Base-by-base conservation (phyloP, 2,888 invertebrate species). In the Venusia cambrica region DNA sequence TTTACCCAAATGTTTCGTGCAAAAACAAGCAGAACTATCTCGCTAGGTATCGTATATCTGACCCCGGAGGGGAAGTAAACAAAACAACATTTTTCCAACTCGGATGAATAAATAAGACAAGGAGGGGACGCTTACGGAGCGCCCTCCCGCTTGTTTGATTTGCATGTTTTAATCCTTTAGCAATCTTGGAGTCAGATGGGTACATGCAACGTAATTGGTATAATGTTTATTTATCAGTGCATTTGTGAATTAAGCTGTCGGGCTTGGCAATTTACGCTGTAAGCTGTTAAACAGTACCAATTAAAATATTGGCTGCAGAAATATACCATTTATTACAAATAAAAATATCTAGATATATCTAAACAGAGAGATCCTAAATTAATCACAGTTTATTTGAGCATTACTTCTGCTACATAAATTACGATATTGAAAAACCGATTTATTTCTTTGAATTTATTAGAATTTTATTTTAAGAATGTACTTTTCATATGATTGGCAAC, bases 91-190 rank as follows among this genome's bases (percentile, higher is more conserved):
- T 80, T 77, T 79, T 78, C 74, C 71, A 65, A 73, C 64, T 69
- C 75, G 68, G 77, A 84, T 85, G 81, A 85, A 87, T 87, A 87
- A 85, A 84, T 83, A 84, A 85, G 80, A 75, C 69, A 65, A 63
- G 66, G n/a, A 57, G 73, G 80, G 80, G 81, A 74, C 64, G 75
- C 62, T 75, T n/a, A n/a, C n/a, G n/a, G n/a, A n/a, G n/a, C n/a
- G n/a, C 76, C 79, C 71, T 69, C 65, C 63, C 61, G 62, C 73
- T 76, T 76, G 75, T 80, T 81, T 80, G 79, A 84, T 84, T 85
- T 83, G 81, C 83, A 85, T 84, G 77, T 81, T 84, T 79, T 83
- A 85, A 84, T 84, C 85, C 80, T 81, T 81, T 79, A 62, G 52
- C 61, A 65, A 68, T 72, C 69, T 64, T 55, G 48, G 69, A 52